Evolutionary conservation across 2,797 vertebrate species (phyloP), one percentile per base, ranked within the genome.

Genomic region (Spinus olivaceus): DNA sequence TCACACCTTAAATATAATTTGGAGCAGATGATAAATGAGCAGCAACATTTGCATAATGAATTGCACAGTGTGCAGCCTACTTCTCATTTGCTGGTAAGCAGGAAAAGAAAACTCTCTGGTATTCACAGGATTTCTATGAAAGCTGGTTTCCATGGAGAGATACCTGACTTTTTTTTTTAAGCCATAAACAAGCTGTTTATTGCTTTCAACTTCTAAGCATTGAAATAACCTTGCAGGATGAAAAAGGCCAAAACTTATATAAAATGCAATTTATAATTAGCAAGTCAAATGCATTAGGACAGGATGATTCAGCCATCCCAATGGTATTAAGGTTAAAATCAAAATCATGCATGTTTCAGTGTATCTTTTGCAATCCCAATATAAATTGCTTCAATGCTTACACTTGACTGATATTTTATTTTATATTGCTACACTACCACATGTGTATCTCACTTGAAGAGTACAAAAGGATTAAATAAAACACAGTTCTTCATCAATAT

Each of bases 121-220:
- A 90, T 74, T 95, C 84, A 91, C n/a, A 60, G 57, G 67, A 79
- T 71, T 86, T 93, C 67, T 64, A 6, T 44, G 59, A 92, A 92
- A 81, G 87, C 46, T 78, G 23, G 92, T 95, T 93, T 95, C 93
- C 94, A 95, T 91, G 90, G 93, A 83, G 73, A 95, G 57, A 89
- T 57, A 91, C 67, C 81, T 85, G 86, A 80, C 37, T 32, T 50
- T 42, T 76, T 76, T 81, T 72, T 73, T 53, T 10, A 85, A 89
- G 71, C 35, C 63, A 86, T 47, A 72, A 94, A 73, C 49, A 93
- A 86, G 65, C 57, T 70, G 64, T 84, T 84, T 64, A 77, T 53
- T 87, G 56, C 83, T 80, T 92, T 66, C 53, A 42, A 35, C 56
- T 64, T 46, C 49, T 42, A 81, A 77, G 79, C 53, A 67, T 7